Evolutionary conservation across 2,888 invertebrate species (phyloP).

Genomic region (Xestia c-nigrum): DNA sequence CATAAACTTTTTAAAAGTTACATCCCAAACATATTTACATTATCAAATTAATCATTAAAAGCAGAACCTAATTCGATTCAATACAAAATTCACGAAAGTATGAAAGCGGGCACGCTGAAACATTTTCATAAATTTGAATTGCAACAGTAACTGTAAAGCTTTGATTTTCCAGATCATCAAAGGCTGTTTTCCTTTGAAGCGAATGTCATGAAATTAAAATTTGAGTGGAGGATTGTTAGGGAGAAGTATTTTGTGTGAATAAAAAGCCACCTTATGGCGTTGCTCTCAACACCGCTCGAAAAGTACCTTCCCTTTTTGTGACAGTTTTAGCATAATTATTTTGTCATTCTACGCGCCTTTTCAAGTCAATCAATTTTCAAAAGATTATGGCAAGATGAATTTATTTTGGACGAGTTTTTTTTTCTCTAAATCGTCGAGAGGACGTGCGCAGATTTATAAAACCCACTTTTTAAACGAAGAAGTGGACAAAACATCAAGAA

Average conservation of each 20-base stretch:
- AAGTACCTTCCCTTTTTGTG: constrained; percentile 24
- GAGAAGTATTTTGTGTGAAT: constrained; percentile 23
- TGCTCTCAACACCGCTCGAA: constrained; percentile 5
- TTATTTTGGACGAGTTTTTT: neutral
- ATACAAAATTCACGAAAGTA: constrained; percentile 37
- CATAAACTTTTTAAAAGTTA: neutral
- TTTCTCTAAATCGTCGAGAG: neutral
- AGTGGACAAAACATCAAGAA: constrained; percentile 13
- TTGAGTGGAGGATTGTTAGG: constrained; percentile 22
- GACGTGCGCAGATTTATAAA: constrained; percentile 13
- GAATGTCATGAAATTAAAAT: constrained; percentile 48
- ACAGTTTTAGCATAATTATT: constrained; percentile 20
- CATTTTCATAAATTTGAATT: constrained; percentile 63
- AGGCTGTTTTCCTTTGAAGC: constrained; percentile 48
- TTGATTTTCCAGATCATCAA: constrained; percentile 57
- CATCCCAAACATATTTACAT: neutral
- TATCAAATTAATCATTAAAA: neutral
- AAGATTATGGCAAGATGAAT: neutral
- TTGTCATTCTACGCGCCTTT: neutral
- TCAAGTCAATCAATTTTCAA: neutral
- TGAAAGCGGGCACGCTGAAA: constrained; percentile 17
- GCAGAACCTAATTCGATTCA: constrained; percentile 2
- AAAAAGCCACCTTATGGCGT: constrained; percentile 7
- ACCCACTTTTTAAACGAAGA: neutral
- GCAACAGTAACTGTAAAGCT: constrained; percentile 49